Evolutionary conservation across 64 coral and sea anemone genomes (phyloP).

Genomic region (Montipora capricornis): DNA sequence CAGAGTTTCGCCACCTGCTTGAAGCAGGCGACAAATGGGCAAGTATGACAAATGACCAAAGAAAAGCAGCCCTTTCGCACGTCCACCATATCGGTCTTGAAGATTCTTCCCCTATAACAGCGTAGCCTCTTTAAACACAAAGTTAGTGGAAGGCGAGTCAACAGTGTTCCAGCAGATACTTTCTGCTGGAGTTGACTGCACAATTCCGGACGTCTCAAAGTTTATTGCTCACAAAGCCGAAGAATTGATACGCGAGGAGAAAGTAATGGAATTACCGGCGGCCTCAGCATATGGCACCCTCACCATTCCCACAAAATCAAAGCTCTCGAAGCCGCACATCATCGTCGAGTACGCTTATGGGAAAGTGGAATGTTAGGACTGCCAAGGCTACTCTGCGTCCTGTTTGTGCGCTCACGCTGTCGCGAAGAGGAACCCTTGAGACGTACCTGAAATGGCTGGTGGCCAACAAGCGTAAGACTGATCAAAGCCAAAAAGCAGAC

Average conservation of each 20-base stretch:
- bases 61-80: neutral
- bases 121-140: too few relatives aligned
- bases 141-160: too few relatives aligned
- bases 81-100: neutral
- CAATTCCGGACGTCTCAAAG: too few relatives aligned
- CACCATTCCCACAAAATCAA: too few relatives aligned
- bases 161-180: too few relatives aligned
- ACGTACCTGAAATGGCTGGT: slow-evolving; percentile 45
- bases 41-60: slow-evolving; percentile 7
- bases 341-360: slow-evolving; percentile 34
- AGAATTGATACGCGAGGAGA: too few relatives aligned
- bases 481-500: slow-evolving; percentile 39
- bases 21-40: neutral
- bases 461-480: slow-evolving; percentile 58
- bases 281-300: neutral
- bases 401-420: slow-evolving; percentile 61
- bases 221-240: too few relatives aligned
- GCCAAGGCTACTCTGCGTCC: slow-evolving; percentile 36
- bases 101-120: neutral
- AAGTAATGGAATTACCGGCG: too few relatives aligned
- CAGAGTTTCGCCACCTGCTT: neutral
- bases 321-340: slow-evolving; percentile 14
- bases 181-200: too few relatives aligned
- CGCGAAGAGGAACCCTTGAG: slow-evolving; percentile 24
- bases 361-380: slow-evolving; percentile 65